These are phyloP conservation scores for Scaptomyza cyrtandrae DNA, from an alignment of 2,888 invertebrate species.

Conservation along the genomic window DNA sequence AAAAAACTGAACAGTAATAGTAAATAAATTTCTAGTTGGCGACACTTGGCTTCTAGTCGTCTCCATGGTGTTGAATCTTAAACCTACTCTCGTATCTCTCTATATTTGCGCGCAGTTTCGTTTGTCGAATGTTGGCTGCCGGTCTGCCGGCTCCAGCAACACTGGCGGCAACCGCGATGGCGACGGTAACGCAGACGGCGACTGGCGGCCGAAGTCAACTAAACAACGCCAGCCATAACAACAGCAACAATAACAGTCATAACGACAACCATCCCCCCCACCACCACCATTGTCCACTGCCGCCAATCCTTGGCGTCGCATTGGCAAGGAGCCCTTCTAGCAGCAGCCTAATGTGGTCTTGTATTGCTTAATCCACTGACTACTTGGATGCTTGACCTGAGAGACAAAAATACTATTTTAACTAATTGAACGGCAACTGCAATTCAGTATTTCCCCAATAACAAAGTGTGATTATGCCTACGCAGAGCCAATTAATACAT, in stretches of 20 bases:
- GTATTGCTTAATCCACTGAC: conserved; percentile 29
- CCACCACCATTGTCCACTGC: too few relatives aligned
- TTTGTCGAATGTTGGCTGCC: conserved; percentile 81
- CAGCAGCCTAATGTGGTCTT: conserved; percentile 37
- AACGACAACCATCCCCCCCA: conserved; percentile 42
- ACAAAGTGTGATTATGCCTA: background rate
- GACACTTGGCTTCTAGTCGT: conserved; percentile 82
- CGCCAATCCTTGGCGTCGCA: conserved; percentile 51
- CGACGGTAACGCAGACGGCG: conserved; percentile 66
- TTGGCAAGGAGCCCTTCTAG: conserved; percentile 54
- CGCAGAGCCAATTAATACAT: background rate
- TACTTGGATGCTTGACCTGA: conserved; percentile 19
- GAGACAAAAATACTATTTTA: conserved; percentile 10
- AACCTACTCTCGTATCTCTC: conserved; percentile 63
- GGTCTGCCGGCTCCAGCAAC: conserved; percentile 70
- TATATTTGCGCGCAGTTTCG: conserved; percentile 55
- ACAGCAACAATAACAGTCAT: conserved; percentile 66
- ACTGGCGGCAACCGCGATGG: conserved; percentile 60
- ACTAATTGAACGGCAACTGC: conserved; percentile 22
- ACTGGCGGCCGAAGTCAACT: conserved; percentile 77
- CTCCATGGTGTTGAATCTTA: conserved; percentile 80
- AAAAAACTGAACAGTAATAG: conserved; percentile 49
- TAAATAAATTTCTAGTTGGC: conserved; percentile 78
- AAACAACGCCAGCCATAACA: conserved; percentile 71
- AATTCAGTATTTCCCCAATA: background rate